Evolutionary conservation across 2,888 invertebrate genomes (phyloP), one percentile per base, ranked within the genome.

Genomic region (Lasioglossum morio): DNA sequence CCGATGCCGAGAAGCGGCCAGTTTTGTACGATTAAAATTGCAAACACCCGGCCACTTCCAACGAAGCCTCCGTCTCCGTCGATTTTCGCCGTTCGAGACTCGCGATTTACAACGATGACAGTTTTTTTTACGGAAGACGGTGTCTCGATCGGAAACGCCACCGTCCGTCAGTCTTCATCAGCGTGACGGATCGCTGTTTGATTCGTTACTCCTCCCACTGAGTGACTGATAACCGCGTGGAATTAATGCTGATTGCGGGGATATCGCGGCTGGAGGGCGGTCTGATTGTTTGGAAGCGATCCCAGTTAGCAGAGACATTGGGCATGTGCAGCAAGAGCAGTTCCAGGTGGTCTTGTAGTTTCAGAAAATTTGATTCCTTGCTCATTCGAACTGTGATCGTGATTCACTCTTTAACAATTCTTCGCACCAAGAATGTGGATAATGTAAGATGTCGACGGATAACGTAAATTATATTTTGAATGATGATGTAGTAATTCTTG

Each of bases 11-110:
- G n/a, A 77, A 60, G n/a, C 66, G 37, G 30, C 57, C 73, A 66
- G 81, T 57, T 72, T 76, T 76, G 43, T 76, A 40, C 23, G 77
- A 57, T 80, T 70, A 77, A 77, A 77, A 77, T 77, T 77, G 77
- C 77, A 77, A 77, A 77, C 69, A 16, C 48, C 34, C 8, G 19
- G 37, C 69, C 37, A 10, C 48, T 69, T n/a, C 53, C 34, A 23
- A 16, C 43, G 37, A n/a, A 4, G n/a, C 0, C 19, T n/a, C 16
- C n/a, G 7, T 23, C 10, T 4, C n/a, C n/a, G 7, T 23, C 63
- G 30, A 2, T 23, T 34, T 19, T 34, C 16, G 30, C 63, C 40
- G 27, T 34, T 34, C 66, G 66, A 19, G 16, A 27, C 34, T 66
- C 66, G 60, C 19, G 66, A 23, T 66, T 8, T 27, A 30, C 63